Evolutionary conservation across 2,113 vertebrate genomes (phyloP).

Genomic region (Anseranas semipalmata): DNA sequence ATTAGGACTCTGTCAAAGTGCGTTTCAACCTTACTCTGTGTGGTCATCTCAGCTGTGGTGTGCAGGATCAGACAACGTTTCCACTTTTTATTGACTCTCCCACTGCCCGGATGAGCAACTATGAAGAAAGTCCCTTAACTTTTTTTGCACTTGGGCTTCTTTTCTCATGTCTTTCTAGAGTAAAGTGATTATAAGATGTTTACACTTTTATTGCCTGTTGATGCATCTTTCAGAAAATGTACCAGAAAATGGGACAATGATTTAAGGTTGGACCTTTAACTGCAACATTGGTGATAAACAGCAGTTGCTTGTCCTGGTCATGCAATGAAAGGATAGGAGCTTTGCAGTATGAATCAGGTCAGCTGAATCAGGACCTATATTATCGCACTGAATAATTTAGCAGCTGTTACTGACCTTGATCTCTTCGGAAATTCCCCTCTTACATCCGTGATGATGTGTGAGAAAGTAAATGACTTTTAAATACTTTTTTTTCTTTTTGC

Average conservation of each 20-base stretch:
- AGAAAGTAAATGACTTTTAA: conserved; percentile 2
- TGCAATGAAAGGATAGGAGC: background rate
- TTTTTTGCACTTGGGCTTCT: background rate
- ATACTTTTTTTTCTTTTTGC: background rate
- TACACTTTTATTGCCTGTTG: background rate
- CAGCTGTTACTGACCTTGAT: conserved; percentile 4
- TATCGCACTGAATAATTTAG: conserved; percentile 17
- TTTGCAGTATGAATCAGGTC: background rate
- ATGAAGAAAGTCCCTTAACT: background rate
- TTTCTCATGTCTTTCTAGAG: background rate
- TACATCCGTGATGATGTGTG: background rate
- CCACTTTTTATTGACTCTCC: background rate
- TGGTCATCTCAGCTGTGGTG: background rate
- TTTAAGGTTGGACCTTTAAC: background rate
- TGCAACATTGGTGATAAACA: background rate
- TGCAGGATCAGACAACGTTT: background rate
- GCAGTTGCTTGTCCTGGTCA: background rate
- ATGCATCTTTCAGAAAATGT: background rate
- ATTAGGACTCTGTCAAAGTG: background rate
- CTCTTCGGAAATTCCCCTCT: background rate
- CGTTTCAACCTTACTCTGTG: background rate
- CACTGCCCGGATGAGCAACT: background rate
- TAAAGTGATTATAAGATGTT: background rate
- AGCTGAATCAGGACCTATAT: background rate
- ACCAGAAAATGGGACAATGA: background rate